These are phyloP conservation scores for Argya squamiceps DNA, from an alignment of 2,797 vertebrate genomes.

Conservation along the genomic window DNA sequence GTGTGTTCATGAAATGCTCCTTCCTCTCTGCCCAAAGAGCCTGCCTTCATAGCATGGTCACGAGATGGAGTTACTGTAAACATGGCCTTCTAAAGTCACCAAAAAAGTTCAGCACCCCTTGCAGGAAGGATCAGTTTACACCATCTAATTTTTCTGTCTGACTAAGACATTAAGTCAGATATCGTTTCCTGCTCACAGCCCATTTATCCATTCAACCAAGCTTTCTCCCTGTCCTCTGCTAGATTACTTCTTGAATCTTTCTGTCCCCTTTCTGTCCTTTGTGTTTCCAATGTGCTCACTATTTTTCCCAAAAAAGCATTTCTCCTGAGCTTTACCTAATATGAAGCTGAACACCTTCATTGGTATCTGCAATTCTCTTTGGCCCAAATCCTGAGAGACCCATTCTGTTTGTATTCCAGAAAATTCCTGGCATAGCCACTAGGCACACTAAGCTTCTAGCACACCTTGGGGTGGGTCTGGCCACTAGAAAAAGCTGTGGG, in stretches of 20 bases:
- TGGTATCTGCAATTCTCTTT: neutral
- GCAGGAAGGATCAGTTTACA: conserved; percentile 71
- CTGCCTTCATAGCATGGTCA: conserved; percentile 48
- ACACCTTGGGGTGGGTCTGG: neutral
- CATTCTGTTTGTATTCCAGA: neutral
- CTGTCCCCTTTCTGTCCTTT: neutral
- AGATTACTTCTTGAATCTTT: neutral
- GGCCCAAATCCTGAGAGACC: neutral
- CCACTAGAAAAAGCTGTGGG: neutral
- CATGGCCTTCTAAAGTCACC: conserved; percentile 74
- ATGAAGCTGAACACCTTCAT: neutral
- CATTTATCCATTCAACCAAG: conserved; percentile 46
- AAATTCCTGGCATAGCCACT: neutral
- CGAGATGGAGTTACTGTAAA: conserved; percentile 70
- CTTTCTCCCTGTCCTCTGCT: neutral
- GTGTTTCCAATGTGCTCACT: neutral
- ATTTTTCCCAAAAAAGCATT: neutral
- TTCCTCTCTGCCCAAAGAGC: conserved; percentile 29
- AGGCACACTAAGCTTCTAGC: neutral
- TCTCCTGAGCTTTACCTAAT: neutral
- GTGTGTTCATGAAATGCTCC: neutral
- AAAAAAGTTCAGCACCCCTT: conserved; percentile 71
- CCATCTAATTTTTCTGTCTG: conserved; percentile 77
- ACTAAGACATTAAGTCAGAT: conserved; percentile 74
- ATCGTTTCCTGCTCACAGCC: conserved; percentile 64